phyloP scores from a whole-genome alignment of 2,888 invertebrate genomes.

The Noctua fimbriata region DNA sequence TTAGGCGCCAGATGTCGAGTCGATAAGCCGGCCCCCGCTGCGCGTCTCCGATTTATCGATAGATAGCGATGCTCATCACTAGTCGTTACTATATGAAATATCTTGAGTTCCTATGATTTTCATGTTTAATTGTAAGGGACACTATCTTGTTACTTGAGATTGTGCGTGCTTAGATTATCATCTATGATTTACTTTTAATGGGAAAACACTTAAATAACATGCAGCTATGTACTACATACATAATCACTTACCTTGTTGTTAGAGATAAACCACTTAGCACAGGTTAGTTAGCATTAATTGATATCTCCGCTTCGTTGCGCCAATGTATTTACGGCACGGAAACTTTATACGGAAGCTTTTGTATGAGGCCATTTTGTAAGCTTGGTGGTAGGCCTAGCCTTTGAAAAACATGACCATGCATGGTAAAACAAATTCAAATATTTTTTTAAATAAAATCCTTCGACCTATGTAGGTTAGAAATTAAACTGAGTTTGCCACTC shows the following conservation, averaged over 20 bases:
- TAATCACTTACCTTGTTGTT: conserved; percentile 10
- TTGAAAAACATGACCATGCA: not conserved
- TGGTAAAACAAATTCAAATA: not conserved
- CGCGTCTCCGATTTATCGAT: conserved; percentile 78
- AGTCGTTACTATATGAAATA: conserved; percentile 56
- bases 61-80: conserved; percentile 71
- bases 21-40: conserved; percentile 77
- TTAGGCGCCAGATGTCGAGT: conserved; percentile 86
- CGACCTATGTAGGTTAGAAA: not conserved
- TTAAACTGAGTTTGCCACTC: not conserved
- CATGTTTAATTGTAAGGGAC: conserved; percentile 57
- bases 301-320: conserved; percentile 3
- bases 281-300: conserved; percentile 21
- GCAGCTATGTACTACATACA: conserved; percentile 4
- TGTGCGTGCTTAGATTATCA: conserved; percentile 42
- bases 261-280: conserved; percentile 28
- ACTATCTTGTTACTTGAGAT: conserved; percentile 32
- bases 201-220: conserved; percentile 11
- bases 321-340: not conserved
- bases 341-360: not conserved
- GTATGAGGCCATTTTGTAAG: not conserved
- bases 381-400: not conserved
- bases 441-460: not conserved
- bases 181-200: conserved; percentile 26
- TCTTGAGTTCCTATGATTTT: conserved; percentile 47